Evolutionary conservation across 2,797 vertebrate species (phyloP).

Genomic region (Crax fasciolata): DNA sequence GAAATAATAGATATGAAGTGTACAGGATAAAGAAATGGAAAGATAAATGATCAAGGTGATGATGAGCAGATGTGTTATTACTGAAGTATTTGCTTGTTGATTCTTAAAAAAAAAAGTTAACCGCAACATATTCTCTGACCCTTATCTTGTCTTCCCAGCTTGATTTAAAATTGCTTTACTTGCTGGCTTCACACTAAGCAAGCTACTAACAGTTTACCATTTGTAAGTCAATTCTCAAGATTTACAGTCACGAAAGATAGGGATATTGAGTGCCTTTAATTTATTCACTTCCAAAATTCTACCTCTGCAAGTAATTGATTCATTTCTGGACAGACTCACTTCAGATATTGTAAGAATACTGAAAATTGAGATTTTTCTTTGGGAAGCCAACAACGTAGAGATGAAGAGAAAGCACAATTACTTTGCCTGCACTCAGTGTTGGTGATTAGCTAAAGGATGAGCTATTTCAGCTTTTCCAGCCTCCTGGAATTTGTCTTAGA

Average conservation of each 20-base stretch:
- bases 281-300: background rate
- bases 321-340: background rate
- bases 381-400: background rate
- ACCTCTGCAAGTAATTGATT: background rate
- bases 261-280: background rate
- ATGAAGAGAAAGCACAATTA: background rate
- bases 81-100: background rate
- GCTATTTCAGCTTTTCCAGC: background rate
- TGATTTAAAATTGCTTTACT: background rate
- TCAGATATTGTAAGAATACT: background rate
- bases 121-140: background rate
- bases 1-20: constrained; percentile 8
- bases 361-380: background rate
- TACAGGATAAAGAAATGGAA: background rate
- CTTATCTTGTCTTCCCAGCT: background rate
- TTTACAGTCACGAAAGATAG: background rate
- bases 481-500: background rate
- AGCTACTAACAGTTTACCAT: background rate
- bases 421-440: background rate
- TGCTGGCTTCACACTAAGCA: background rate
- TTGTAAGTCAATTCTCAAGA: background rate
- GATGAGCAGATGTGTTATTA: background rate
- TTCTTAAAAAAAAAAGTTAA: background rate
- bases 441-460: background rate
- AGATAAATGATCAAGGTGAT: background rate